Percentiles rank a stretch among this genome's conserved stretches.
phyloP scores from a whole-genome alignment of 2,797 vertebrate species.

The Chelidonichthys spinosus region DNA sequence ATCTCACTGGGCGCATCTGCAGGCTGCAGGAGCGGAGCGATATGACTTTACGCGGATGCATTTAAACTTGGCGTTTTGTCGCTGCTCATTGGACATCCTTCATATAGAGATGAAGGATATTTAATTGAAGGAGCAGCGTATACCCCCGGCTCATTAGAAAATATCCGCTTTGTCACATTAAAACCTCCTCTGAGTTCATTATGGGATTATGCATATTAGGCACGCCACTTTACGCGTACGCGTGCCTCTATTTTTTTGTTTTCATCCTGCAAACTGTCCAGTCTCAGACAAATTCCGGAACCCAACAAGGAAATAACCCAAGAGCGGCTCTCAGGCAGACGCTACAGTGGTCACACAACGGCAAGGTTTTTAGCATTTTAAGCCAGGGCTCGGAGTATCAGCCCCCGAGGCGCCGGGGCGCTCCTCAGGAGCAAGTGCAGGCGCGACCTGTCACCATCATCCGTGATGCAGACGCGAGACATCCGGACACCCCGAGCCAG shows the following conservation, averaged over 20 bases:
- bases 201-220: slow-evolving; percentile 80
- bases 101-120: slow-evolving; percentile 48
- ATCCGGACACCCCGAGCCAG: slow-evolving; percentile 53
- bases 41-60: slow-evolving; percentile 80
- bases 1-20: slow-evolving; percentile 76
- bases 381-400: slow-evolving; percentile 93
- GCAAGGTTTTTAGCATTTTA: slow-evolving; percentile 92
- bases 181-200: slow-evolving; percentile 39
- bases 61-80: slow-evolving; percentile 63
- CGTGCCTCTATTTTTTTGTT: slow-evolving; percentile 80
- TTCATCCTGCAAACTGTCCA: slow-evolving; percentile 80
- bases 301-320: slow-evolving; percentile 59
- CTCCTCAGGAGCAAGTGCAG: slow-evolving; percentile 73
- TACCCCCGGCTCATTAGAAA: slow-evolving; percentile 27
- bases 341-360: slow-evolving; percentile 95
- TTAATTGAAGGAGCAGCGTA: slow-evolving; percentile 36
- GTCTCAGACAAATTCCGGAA: slow-evolving; percentile 78
- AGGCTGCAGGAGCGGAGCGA: slow-evolving; percentile 73
- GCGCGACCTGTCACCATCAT: slow-evolving; percentile 80
- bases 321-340: slow-evolving; percentile 87
- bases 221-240: slow-evolving; percentile 75
- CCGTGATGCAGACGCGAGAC: slow-evolving; percentile 68
- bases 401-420: slow-evolving; percentile 85
- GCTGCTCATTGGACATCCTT: slow-evolving; percentile 43
- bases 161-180: slow-evolving; percentile 23